phyloP scores from a whole-genome alignment of 2,888 invertebrate genomes.

The Cybosia mesomella region DNA sequence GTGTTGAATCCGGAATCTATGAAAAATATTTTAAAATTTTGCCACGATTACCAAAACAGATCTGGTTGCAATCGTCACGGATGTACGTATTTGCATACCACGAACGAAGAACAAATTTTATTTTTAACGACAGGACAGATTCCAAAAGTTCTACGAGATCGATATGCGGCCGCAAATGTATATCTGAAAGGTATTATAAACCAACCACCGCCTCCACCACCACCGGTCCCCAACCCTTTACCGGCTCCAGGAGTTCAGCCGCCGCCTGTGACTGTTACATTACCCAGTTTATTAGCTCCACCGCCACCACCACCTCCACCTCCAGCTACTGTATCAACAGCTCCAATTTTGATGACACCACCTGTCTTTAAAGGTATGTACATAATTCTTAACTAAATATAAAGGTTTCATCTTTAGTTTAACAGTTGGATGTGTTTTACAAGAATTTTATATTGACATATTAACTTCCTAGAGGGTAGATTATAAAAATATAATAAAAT shows the following conservation, averaged over 20 bases:
- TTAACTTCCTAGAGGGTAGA: too few species aligned
- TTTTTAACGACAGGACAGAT: slow-evolving; percentile 67
- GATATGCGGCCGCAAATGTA: slow-evolving; percentile 59
- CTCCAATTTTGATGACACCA: slow-evolving; percentile 42
- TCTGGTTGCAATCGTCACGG: slow-evolving; percentile 68
- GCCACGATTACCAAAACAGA: slow-evolving; percentile 77
- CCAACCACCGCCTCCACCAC: slow-evolving; percentile 43
- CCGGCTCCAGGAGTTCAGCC: slow-evolving; percentile 31
- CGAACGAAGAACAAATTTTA: slow-evolving; percentile 69
- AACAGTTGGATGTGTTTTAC: too few species aligned
- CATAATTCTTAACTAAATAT: not conserved
- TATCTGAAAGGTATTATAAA: slow-evolving; percentile 28
- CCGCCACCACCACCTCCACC: slow-evolving; percentile 55
- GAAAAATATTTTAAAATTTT: slow-evolving; percentile 73
- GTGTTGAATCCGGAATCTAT: slow-evolving; percentile 70
- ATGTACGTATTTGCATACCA: slow-evolving; percentile 73
- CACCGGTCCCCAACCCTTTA: slow-evolving; percentile 50
- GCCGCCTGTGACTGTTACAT: slow-evolving; percentile 36
- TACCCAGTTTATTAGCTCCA: slow-evolving; percentile 39
- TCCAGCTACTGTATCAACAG: slow-evolving; percentile 47
- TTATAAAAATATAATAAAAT: too few species aligned
- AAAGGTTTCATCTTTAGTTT: too few species aligned
- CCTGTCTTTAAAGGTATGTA: slow-evolving; percentile 55
- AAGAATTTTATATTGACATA: too few species aligned
- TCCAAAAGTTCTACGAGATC: slow-evolving; percentile 68